Conservation (phyloP, 1,140 invertebrate genomes). For the Plutomurus gul region DNA sequence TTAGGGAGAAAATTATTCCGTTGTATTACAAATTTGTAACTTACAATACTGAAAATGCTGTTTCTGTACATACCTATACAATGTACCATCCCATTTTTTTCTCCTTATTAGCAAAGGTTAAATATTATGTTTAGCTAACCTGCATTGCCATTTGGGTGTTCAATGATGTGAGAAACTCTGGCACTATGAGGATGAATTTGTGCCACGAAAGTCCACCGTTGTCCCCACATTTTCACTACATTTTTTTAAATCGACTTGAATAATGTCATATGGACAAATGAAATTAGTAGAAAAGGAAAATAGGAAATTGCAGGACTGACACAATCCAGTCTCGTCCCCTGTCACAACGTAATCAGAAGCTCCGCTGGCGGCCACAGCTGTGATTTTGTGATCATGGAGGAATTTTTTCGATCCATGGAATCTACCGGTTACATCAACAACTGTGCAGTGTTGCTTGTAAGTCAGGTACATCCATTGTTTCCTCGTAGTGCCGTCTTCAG, state of each 20-base stretch:
- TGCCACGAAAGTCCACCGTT: slow-evolving; percentile 28
- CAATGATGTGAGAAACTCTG: slow-evolving; percentile 38
- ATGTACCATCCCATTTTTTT: too few species aligned
- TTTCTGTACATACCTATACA: too few species aligned
- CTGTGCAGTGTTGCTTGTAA: slow-evolving; percentile 42
- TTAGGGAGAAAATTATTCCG: too few species aligned
- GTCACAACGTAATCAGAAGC: slow-evolving; percentile 50
- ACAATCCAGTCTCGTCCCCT: slow-evolving; percentile 45
- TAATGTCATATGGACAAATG: neutral
- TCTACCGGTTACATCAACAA: slow-evolving; percentile 48
- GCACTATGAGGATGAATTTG: slow-evolving; percentile 38
- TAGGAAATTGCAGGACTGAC: slow-evolving; percentile 25
- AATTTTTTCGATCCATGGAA: slow-evolving; percentile 50
- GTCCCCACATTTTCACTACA: slow-evolving; percentile 50
- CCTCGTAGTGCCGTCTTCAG: slow-evolving; percentile 25
- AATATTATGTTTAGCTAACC: too few species aligned
- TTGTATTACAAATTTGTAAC: too few species aligned
- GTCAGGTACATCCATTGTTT: slow-evolving; percentile 53
- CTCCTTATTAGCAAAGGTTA: too few species aligned
- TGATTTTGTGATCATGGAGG: slow-evolving; percentile 43
- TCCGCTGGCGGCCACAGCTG: slow-evolving; percentile 39
- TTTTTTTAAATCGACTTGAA: neutral
- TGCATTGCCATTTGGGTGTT: slow-evolving; percentile 49
- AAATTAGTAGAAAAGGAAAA: neutral
- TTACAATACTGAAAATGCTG: too few species aligned